These are phyloP conservation scores for Artemisiospiza belli DNA, from an alignment of 2,113 vertebrate genomes.

Conservation along the genomic window DNA sequence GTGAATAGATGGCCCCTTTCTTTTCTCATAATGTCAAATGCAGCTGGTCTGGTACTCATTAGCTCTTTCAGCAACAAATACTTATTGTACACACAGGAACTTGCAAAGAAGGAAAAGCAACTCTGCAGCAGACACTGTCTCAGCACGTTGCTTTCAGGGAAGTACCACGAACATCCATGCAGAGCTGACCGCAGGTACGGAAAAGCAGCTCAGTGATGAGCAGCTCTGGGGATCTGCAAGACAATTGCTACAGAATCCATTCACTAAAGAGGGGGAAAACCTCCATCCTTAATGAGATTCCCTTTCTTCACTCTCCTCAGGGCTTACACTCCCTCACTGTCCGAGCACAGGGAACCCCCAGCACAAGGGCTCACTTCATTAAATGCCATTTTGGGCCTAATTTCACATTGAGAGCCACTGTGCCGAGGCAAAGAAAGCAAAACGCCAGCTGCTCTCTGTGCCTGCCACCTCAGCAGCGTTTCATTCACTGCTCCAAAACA, in stretches of 20 bases:
- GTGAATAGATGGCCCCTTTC: slow-evolving; percentile 33
- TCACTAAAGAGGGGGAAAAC: background rate
- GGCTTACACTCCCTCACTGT: background rate
- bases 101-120: slow-evolving; percentile 24
- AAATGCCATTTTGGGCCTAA: slow-evolving; percentile 48
- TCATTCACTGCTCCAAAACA: slow-evolving; percentile 65
- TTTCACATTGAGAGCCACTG: slow-evolving; percentile 58
- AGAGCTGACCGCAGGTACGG: background rate
- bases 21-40: slow-evolving; percentile 35
- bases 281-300: slow-evolving; percentile 23
- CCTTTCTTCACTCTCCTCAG: background rate
- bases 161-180: background rate
- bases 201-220: background rate
- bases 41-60: slow-evolving; percentile 61
- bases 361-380: slow-evolving; percentile 65
- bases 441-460: slow-evolving; percentile 64
- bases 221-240: background rate
- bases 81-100: slow-evolving; percentile 26
- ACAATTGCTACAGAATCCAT: background rate
- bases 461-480: slow-evolving; percentile 19
- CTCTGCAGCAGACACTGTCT: background rate
- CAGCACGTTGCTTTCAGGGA: background rate
- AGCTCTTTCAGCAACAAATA: slow-evolving; percentile 25
- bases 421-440: slow-evolving; percentile 44
- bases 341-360: slow-evolving; percentile 8